Percentiles rank a stretch among this genome's conserved stretches.
These are phyloP conservation scores for Centroberyx gerrardi DNA, from an alignment of 2,797 vertebrate species.

Conservation along the genomic window DNA sequence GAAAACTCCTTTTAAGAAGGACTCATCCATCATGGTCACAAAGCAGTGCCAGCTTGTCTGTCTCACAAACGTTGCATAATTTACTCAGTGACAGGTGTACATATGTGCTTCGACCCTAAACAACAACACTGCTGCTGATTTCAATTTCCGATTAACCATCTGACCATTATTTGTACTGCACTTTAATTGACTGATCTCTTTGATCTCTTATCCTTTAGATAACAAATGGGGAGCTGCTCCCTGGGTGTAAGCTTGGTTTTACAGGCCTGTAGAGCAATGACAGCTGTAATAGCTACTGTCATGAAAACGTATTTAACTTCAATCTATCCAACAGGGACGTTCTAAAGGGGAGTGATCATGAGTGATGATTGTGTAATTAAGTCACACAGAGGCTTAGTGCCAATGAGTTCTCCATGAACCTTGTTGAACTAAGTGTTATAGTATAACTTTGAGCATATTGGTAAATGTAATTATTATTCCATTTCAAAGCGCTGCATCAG, in stretches of 20 bases:
- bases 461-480: constrained; percentile 18
- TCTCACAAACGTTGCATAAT: constrained; percentile 23
- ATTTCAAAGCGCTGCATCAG: constrained; percentile 5
- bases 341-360: constrained; percentile 35
- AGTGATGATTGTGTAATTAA: constrained; percentile 43
- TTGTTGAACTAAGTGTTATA: constrained; percentile 35
- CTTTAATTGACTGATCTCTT: background rate
- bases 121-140: constrained; percentile 32
- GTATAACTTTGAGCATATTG: constrained; percentile 20
- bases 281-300: constrained; percentile 6
- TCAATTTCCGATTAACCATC: constrained; percentile 44
- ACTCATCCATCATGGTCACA: constrained; percentile 49
- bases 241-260: constrained; percentile 18
- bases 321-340: constrained; percentile 38
- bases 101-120: constrained; percentile 15
- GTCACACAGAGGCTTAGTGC: constrained; percentile 20
- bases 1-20: constrained; percentile 25
- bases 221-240: constrained; percentile 8
- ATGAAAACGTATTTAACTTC: constrained; percentile 39
- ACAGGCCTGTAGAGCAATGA: constrained; percentile 35
- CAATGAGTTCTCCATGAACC: constrained; percentile 7
- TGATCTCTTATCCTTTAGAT: background rate
- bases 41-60: constrained; percentile 16
- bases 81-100: constrained; percentile 32
- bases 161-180: constrained; percentile 29